Evolutionary conservation across 2,797 vertebrate species (phyloP).

Genomic region (Brachymystax lenok): DNA sequence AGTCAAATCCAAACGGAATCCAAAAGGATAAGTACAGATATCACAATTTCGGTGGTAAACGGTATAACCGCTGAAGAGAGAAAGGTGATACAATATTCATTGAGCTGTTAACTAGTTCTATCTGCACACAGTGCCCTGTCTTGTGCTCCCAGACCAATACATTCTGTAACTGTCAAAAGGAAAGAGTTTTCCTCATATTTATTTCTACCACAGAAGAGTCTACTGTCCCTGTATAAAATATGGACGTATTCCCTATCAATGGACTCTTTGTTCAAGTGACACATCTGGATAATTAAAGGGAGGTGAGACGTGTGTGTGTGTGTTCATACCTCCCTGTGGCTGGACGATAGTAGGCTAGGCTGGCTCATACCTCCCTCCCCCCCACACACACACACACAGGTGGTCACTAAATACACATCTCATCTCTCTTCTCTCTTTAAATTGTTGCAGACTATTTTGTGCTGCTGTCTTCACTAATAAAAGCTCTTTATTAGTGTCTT

Average conservation of each 20-base stretch:
- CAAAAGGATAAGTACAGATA: not conserved
- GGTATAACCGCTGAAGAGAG: conserved; percentile 2
- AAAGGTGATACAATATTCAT: conserved; percentile 13
- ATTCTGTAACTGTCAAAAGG: conserved; percentile 7
- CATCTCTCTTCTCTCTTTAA: not conserved
- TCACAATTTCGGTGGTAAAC: not conserved
- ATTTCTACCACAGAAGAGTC: conserved; percentile 9
- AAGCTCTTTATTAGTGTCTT: not conserved
- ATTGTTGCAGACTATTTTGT: not conserved
- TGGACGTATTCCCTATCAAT: not conserved
- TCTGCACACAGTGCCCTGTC: not conserved
- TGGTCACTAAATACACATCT: not conserved
- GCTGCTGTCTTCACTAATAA: not conserved
- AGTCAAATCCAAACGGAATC: not conserved
- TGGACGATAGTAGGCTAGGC: not conserved
- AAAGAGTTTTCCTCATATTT: conserved; percentile 29
- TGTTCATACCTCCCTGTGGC: not conserved
- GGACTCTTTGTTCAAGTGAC: conserved; percentile 21
- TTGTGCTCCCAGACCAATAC: conserved; percentile 25
- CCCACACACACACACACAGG: not conserved
- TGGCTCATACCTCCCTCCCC: not conserved
- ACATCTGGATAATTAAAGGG: conserved; percentile 24
- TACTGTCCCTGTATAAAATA: conserved; percentile 7
- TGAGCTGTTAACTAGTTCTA: conserved; percentile 22
- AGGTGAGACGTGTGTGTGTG: not conserved